Conservation (phyloP, 2,888 invertebrate species). For the Thera britannica region DNA sequence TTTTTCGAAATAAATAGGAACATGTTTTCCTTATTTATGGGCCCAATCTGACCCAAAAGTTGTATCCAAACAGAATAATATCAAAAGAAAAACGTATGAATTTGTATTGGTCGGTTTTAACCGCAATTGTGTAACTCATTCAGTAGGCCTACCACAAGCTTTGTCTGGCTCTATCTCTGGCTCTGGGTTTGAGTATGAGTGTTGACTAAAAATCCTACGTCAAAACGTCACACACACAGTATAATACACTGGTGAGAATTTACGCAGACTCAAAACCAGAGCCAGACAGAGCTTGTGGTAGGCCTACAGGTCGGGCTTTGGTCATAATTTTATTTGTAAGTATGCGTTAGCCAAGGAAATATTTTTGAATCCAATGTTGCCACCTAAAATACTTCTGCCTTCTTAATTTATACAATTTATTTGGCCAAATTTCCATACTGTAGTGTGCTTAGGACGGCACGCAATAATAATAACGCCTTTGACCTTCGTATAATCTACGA, state of each 20-base stretch:
- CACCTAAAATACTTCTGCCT: not conserved
- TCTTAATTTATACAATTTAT: constrained; percentile 7
- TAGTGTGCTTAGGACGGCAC: constrained; percentile 11
- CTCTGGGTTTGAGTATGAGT: too few relatives aligned
- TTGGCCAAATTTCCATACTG: constrained; percentile 12
- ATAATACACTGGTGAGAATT: too few relatives aligned
- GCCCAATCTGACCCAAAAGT: not conserved
- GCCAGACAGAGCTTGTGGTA: too few relatives aligned
- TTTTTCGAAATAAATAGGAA: not conserved
- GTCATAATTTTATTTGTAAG: not conserved
- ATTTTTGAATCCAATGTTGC: not conserved
- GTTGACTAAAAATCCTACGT: too few relatives aligned
- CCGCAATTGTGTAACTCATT: not conserved
- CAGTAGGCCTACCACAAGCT: too few relatives aligned
- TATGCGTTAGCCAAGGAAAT: not conserved
- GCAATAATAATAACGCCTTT: constrained; percentile 8
- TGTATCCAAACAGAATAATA: not conserved
- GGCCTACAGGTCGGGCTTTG: not conserved
- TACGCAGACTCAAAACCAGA: too few relatives aligned
- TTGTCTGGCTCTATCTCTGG: too few relatives aligned
- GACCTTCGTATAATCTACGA: not conserved
- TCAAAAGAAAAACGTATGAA: not conserved
- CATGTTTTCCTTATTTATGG: not conserved
- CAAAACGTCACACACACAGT: too few relatives aligned
- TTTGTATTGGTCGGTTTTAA: not conserved